Evolutionary conservation across 2,797 vertebrate species (phyloP).

Genomic region (Otus scops): DNA sequence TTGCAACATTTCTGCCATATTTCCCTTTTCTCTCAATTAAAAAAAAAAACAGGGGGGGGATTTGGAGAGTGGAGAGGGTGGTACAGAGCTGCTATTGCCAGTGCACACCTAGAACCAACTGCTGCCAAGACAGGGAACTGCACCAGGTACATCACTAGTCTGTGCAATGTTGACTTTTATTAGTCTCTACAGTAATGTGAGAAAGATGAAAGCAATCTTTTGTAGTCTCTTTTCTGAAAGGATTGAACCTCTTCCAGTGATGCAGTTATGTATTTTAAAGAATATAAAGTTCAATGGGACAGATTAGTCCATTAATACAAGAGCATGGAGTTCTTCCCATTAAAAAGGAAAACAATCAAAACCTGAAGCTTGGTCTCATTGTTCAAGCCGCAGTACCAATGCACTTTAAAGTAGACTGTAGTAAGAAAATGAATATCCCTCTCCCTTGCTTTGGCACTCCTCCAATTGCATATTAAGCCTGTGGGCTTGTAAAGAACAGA

Average conservation of each 20-base stretch:
- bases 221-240: not conserved
- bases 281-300: not conserved
- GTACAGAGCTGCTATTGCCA: not conserved
- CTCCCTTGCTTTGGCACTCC: not conserved
- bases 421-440: not conserved
- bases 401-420: not conserved
- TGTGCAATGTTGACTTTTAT: not conserved
- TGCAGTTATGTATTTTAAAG: not conserved
- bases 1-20: not conserved
- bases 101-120: not conserved
- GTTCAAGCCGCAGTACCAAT: not conserved
- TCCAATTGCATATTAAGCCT: not conserved
- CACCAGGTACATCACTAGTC: not conserved
- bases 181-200: not conserved
- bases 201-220: not conserved
- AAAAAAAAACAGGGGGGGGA: not conserved
- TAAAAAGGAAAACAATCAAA: slow-evolving; percentile 16
- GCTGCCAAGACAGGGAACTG: not conserved
- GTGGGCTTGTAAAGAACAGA: not conserved
- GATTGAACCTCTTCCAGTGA: not conserved
- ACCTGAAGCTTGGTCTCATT: not conserved
- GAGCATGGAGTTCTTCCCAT: not conserved
- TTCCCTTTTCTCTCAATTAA: not conserved
- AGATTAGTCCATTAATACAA: not conserved
- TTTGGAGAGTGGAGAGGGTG: not conserved